A percentile compares a stretch with the other conserved stretches of the same genome.
phyloP scores from a whole-genome alignment of 2,113 vertebrate species.

The Rhinolophus sinicus region DNA sequence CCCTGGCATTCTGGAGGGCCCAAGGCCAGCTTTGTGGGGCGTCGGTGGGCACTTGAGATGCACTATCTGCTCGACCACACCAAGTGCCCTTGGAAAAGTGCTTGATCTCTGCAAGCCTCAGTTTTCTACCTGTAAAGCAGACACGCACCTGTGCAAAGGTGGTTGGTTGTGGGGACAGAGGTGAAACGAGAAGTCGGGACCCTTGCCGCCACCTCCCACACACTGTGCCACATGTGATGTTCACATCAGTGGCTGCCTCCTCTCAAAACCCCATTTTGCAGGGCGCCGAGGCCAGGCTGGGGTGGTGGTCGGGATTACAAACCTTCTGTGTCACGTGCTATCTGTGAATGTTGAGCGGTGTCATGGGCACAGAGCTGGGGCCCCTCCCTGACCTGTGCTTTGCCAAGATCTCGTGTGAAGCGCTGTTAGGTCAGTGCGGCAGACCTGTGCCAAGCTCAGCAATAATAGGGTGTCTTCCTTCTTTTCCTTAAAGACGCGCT shows the following conservation, averaged over 20 bases:
- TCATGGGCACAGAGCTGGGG: accelerated
- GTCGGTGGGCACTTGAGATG: accelerated
- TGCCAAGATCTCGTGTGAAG: accelerated
- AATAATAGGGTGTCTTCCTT: accelerated
- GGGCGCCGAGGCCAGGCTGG: accelerated
- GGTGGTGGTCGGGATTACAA: too few species aligned
- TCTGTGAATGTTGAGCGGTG: neutral
- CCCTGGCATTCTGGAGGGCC: neutral
- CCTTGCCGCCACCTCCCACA: neutral
- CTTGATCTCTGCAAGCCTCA: neutral
- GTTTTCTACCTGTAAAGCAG: neutral
- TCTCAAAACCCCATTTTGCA: accelerated
- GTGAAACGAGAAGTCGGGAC: accelerated
- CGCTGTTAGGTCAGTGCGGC: neutral
- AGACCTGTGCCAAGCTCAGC: accelerated
- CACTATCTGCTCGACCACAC: accelerated
- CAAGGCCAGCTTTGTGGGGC: neutral
- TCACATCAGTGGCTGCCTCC: accelerated
- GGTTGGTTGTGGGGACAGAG: accelerated
- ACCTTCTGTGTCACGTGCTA: accelerated
- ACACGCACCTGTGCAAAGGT: accelerated
- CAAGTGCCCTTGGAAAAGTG: neutral
- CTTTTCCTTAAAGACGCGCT: neutral
- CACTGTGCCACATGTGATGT: accelerated
- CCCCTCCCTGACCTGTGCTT: neutral